Evolutionary conservation across 1,140 invertebrate genomes (phyloP), one percentile per base, ranked within the genome.

Genomic region (Papilio glaucus): DNA sequence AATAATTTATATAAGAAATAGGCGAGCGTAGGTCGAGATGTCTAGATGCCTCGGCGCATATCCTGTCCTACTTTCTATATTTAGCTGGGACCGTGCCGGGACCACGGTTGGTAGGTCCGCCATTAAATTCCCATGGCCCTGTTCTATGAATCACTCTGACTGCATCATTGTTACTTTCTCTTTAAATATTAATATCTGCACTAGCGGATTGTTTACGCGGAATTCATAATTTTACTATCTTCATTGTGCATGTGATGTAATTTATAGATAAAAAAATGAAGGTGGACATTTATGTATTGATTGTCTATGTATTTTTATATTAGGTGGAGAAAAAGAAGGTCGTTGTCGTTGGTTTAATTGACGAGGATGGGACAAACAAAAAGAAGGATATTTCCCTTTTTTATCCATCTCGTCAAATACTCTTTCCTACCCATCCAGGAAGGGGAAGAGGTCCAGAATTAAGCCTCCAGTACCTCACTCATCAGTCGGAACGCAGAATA

Each of bases 61-160:
- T 69, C 67, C 67, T 69, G 67, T 69, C 67, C 67, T 26, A 69
- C 67, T 69, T 69, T 69, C 67, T 69, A 69, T 69, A 69, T 69
- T 49, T 69, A 69, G 67, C 41, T n/a, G 26, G 61, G 24, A 45
- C 42, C 10, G 39, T 10, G 67, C 33, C 24, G 65, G 65, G 41
- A 39, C 33, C 15, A 21, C 45, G 45, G 29, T 61, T 62, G 61
- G 63, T 67, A 38, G 65, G 67, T 33, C 26, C 26, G 67, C 67
- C 67, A 69, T 68, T 42, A 67, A 41, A 42, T 69, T 69, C 41
- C 42, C 67, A 69, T 69, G 67, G 42, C 13, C 7, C 37, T 6
- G 57, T 61, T 62, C 67, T 69, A 29, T 68, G 65, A 68, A 53
- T 69, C 67, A 69, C 42, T 8, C 24, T 12, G 37, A 65, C 38